Conservation (phyloP, 2,797 vertebrate genomes). For the Danio kyathit region DNA sequence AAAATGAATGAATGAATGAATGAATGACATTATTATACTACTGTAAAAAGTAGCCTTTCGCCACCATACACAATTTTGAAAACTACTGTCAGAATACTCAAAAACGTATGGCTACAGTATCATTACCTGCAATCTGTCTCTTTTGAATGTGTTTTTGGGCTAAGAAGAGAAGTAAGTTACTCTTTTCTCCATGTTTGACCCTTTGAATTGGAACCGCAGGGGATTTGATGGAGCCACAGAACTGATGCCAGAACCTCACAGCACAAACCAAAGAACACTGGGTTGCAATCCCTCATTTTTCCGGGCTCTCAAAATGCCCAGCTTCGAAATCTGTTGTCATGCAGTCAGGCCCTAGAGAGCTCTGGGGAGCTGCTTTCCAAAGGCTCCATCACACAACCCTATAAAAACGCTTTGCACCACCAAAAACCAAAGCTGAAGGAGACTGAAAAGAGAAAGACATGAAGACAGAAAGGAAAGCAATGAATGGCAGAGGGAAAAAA, state of each 20-base stretch:
- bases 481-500: conserved; percentile 4
- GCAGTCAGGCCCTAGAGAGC: conserved; percentile 24
- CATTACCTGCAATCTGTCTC: not conserved
- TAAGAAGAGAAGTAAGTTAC: conserved; percentile 2
- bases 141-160: conserved; percentile 3
- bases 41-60: not conserved
- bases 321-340: conserved; percentile 31
- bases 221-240: not conserved
- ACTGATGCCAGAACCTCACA: conserved; percentile 23
- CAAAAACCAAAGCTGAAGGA: conserved; percentile 20
- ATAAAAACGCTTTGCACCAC: conserved; percentile 18
- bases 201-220: conserved; percentile 22
- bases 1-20: too few species aligned
- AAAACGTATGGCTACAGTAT: not conserved
- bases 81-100: not conserved
- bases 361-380: conserved; percentile 30
- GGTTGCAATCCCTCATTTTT: conserved; percentile 23
- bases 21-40: too few species aligned
- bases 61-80: not conserved
- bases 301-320: not conserved
- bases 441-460: conserved; percentile 15
- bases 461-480: not conserved
- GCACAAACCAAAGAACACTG: conserved; percentile 20
- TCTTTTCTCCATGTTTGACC: conserved; percentile 29
- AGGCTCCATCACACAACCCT: conserved; percentile 32